These are phyloP conservation scores for Drosophila cardini DNA, from an alignment of 1,140 invertebrate genomes.

Conservation along the genomic window DNA sequence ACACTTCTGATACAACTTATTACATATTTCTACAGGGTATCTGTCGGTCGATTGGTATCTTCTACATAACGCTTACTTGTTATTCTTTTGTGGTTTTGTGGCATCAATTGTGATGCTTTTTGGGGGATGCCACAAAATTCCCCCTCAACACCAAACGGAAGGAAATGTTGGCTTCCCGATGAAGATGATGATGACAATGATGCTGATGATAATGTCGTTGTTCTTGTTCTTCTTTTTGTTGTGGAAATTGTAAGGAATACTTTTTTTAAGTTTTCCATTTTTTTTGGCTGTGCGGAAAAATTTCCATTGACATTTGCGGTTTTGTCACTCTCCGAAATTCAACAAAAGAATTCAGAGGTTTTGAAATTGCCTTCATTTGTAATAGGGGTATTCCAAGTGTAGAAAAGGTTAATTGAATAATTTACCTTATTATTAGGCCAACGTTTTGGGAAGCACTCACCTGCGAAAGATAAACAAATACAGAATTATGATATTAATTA, in stretches of 20 bases:
- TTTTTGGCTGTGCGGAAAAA: constrained; percentile 17
- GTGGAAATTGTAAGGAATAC: constrained; percentile 17
- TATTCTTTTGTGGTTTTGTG: constrained; percentile 35
- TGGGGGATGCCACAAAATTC: constrained; percentile 18
- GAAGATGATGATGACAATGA: constrained; percentile 61
- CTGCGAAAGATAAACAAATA: constrained; percentile 52
- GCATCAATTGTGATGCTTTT: constrained; percentile 62
- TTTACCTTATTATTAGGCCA: constrained; percentile 16
- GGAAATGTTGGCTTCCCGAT: constrained; percentile 62
- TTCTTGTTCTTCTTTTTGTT: constrained; percentile 41
- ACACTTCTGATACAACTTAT: neutral
- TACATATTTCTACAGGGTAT: constrained; percentile 14
- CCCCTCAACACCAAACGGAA: constrained; percentile 51
- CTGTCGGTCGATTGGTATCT: neutral
- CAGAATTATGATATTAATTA: constrained; percentile 73
- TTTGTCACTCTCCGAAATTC: constrained; percentile 17
- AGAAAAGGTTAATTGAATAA: constrained; percentile 8
- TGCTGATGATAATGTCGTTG: constrained; percentile 61
- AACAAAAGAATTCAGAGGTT: neutral
- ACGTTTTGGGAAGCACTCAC: constrained; percentile 54
- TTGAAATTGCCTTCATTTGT: neutral
- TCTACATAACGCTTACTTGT: neutral
- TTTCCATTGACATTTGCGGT: constrained; percentile 21
- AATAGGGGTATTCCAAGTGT: neutral
- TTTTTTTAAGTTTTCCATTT: constrained; percentile 33